These are phyloP conservation scores for Diplodus sargus DNA, from an alignment of 2,797 vertebrate species.

Conservation along the genomic window DNA sequence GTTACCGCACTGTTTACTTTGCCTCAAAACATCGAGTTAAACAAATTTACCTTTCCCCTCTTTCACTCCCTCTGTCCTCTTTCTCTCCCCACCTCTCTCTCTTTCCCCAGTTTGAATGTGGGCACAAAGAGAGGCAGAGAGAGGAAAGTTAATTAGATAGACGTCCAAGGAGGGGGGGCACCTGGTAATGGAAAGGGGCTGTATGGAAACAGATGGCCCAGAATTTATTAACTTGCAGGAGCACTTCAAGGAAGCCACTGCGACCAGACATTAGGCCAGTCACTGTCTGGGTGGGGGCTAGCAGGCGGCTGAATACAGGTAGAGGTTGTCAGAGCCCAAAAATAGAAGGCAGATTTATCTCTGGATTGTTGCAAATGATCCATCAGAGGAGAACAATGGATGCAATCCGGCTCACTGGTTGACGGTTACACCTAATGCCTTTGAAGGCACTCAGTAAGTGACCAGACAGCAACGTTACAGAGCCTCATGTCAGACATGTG, in stretches of 20 bases:
- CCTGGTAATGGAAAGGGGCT: conserved; percentile 81
- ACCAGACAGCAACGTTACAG: conserved; percentile 23
- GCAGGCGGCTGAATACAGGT: conserved; percentile 78
- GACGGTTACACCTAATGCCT: conserved; percentile 61
- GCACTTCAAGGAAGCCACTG: conserved; percentile 82
- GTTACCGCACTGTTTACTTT: conserved; percentile 77
- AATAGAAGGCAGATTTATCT: conserved; percentile 82
- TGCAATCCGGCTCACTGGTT: conserved; percentile 62
- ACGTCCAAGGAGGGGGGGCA: conserved; percentile 73
- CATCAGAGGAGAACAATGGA: conserved; percentile 75
- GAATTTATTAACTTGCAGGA: conserved; percentile 88
- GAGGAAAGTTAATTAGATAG: conserved; percentile 85
- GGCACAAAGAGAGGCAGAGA: conserved; percentile 78
- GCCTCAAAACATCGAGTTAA: conserved; percentile 77
- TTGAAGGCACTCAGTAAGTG: conserved; percentile 45
- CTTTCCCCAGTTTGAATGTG: conserved; percentile 70
- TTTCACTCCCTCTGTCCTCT: conserved; percentile 52
- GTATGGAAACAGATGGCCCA: conserved; percentile 85
- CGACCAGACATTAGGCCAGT: conserved; percentile 83
- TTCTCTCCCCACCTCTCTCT: conserved; percentile 38
- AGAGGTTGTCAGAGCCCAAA: conserved; percentile 78
- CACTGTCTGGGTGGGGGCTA: conserved; percentile 77
- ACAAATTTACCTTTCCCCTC: conserved; percentile 72
- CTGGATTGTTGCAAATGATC: conserved; percentile 80
- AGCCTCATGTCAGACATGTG: conserved; percentile 5